Conservation (phyloP, 2,797 vertebrate genomes). For the Choloepus didactylus region DNA sequence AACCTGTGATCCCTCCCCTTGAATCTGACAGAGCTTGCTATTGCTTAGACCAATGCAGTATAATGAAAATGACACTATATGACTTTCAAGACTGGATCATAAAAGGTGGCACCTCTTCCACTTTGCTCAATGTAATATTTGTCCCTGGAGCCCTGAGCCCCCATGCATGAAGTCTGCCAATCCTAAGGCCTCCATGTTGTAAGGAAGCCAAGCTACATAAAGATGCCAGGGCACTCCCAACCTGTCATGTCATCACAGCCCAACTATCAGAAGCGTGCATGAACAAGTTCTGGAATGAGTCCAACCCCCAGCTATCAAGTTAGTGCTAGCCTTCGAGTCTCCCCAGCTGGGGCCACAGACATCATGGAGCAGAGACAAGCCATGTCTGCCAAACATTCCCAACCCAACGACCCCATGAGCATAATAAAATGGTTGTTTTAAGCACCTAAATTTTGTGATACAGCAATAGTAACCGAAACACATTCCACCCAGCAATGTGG, state of each 20-base stretch:
- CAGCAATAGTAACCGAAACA: background rate
- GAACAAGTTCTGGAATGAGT: background rate
- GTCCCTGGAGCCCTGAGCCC: background rate
- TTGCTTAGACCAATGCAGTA: background rate
- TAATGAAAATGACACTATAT: background rate
- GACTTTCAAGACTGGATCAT: background rate
- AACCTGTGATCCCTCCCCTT: background rate
- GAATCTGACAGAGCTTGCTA: background rate
- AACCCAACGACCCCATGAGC: background rate
- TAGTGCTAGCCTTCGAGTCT: background rate
- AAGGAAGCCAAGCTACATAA: background rate
- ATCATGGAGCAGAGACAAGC: accelerated
- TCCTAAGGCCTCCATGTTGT: background rate
- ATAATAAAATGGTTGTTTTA: background rate
- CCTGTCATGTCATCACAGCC: background rate
- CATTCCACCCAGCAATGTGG: background rate
- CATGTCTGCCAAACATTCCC: background rate
- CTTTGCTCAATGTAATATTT: background rate
- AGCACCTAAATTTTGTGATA: background rate
- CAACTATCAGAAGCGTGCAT: accelerated
- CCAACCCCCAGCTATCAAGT: background rate
- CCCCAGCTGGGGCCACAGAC: background rate
- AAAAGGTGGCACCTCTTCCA: background rate
- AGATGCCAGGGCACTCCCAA: accelerated
- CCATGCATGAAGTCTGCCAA: background rate